phyloP scores from a whole-genome alignment of 1,140 invertebrate species.

The Ctenoplectra terminalis region DNA sequence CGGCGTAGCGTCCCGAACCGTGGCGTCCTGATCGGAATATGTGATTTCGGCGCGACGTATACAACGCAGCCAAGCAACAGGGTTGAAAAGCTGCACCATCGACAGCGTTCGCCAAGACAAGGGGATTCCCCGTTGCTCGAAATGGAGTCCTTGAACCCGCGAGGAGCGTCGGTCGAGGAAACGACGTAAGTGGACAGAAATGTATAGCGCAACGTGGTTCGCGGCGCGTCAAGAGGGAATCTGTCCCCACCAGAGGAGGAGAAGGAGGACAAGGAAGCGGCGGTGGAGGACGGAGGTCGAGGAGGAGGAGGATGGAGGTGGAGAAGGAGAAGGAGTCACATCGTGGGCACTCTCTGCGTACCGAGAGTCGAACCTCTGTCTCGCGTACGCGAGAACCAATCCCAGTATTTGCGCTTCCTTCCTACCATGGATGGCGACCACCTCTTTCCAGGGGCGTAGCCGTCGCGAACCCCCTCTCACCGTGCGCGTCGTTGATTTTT shows the following conservation, averaged over 20 bases:
- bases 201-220: constrained; percentile 73
- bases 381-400: constrained; percentile 80
- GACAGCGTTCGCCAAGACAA: constrained; percentile 2
- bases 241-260: constrained; percentile 70
- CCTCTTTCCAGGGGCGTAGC: constrained; percentile 82
- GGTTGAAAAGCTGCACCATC: no score
- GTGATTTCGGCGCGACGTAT: no score
- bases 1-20: no score
- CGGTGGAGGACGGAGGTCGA: constrained; percentile 27
- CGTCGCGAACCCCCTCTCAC: constrained; percentile 69
- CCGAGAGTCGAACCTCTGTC: constrained; percentile 75
- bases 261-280: constrained; percentile 54
- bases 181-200: constrained; percentile 70
- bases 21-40: no score
- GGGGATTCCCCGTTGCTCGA: constrained; percentile 51
- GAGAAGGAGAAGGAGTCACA: constrained; percentile 65
- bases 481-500: constrained; percentile 73
- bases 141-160: constrained; percentile 58
- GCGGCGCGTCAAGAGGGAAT: constrained; percentile 77
- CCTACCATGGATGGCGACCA: constrained; percentile 81
- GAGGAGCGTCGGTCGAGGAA: constrained; percentile 51
- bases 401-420: constrained; percentile 82
- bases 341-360: constrained; percentile 73
- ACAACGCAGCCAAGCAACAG: no score
- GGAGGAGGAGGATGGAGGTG: constrained; percentile 37